These are phyloP conservation scores for Schmidtea mediterranea DNA, from an alignment of 1,140 invertebrate genomes.

Conservation along the genomic window DNA sequence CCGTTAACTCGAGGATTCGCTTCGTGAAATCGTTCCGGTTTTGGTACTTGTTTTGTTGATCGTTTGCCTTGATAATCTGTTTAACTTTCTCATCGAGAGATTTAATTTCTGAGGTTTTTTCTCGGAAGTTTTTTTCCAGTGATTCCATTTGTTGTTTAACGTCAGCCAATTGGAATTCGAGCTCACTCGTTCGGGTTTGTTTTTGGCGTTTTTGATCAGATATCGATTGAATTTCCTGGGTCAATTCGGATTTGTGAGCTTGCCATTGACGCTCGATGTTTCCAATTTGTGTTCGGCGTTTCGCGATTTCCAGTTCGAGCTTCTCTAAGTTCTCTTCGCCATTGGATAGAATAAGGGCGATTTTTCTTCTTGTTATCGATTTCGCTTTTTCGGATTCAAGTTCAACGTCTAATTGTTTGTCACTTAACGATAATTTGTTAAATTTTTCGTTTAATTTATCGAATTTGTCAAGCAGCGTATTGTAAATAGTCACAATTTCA, in stretches of 20 bases:
- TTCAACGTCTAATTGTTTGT: conserved; percentile 8
- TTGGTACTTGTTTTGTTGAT: conserved; percentile 28
- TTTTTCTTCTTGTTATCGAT: conserved; percentile 10
- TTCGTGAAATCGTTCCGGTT: conserved; percentile 56
- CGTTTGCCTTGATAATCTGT: conserved; percentile 29
- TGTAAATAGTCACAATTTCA: not conserved
- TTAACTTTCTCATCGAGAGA: conserved; percentile 27
- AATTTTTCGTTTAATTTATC: conserved; percentile 17
- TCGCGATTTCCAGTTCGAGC: conserved; percentile 7
- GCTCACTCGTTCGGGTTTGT: conserved; percentile 25
- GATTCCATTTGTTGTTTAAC: conserved; percentile 34
- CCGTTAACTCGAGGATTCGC: conserved; percentile 68
- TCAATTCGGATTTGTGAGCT: conserved; percentile 37
- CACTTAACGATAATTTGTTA: conserved; percentile 14
- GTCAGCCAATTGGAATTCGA: conserved; percentile 35
- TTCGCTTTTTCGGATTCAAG: no score
- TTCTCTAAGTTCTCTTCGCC: not conserved
- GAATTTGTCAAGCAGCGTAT: conserved; percentile 3
- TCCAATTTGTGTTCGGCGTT: conserved; percentile 8
- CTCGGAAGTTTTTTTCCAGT: conserved; percentile 22
- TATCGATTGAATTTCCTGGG: conserved; percentile 15
- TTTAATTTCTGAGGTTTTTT: conserved; percentile 29
- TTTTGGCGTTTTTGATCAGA: not conserved
- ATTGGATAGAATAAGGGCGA: conserved; percentile 14
- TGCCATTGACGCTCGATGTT: conserved; percentile 23